Base-by-base conservation (phyloP, 2,888 invertebrate genomes). In the Steinernema scapterisci region DNA sequence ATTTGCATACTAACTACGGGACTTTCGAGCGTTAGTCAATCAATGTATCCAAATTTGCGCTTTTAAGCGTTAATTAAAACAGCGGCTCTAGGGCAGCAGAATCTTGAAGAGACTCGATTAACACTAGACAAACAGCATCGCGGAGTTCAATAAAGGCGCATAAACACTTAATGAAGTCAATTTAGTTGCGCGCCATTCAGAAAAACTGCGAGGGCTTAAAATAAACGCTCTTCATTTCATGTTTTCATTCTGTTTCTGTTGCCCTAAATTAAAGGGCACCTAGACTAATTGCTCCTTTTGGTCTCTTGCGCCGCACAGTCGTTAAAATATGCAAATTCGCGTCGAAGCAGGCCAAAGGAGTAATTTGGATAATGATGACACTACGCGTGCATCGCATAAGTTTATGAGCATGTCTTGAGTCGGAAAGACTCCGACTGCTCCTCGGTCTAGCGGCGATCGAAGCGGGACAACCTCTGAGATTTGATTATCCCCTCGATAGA, bases 131-230 rank as follows among this genome's bases (percentile, higher is more conserved):
- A 31, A 25, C 21, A 25, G 31, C 63, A 16, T 27, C 6, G 1
- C 31, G 63, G 25, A 63, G 63, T 63, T 21, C 38, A 63, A 63
- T 63, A 63, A 31, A 31, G 31, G 63, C 63, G 31, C 63, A 63
- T 63, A 63, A 63, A 21, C 63, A 63, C 31, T 63, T 63, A 63
- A 63, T 63, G 63, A 63, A 63, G 63, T 63, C 31, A 63, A 63
- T 63, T 63, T 63, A 63, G 27, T 63, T 63, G 63, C 63, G 63
- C 31, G 63, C 63, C 63, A 63, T 63, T 63, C 63, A 63, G 63
- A 63, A 63, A 63, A 16, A 25, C 27, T 25, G 16, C 11, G 7
- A 27, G 38, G 16, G 31, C 63, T 21, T 31, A 25, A 25, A 63
- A 63, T 63, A 16, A 27, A 63, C 63, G 63, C 9, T 13, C 9